Conservation (phyloP, 2,888 invertebrate species). For the Acleris laterana region DNA sequence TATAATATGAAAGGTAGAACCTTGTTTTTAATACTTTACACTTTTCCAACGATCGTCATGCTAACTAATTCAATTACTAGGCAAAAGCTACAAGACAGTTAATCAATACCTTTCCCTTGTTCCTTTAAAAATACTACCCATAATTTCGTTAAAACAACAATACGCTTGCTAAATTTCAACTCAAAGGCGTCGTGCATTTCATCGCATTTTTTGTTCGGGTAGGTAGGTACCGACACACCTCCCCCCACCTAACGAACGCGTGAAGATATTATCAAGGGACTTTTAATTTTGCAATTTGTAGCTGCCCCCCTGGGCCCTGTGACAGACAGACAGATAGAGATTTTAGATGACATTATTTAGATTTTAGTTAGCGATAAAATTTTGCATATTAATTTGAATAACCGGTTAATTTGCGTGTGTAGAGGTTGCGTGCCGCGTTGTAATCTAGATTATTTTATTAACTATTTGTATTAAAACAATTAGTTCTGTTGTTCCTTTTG, state of each 20-base stretch:
- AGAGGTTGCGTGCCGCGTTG: constrained; percentile 11
- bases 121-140: too few species aligned
- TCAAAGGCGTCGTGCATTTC: constrained; percentile 23
- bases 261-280: constrained; percentile 68
- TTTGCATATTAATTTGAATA: constrained; percentile 39
- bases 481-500: constrained; percentile 16
- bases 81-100: too few species aligned
- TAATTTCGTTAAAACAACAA: constrained; percentile 1
- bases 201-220: constrained; percentile 5
- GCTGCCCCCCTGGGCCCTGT: constrained; percentile 45
- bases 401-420: constrained; percentile 26
- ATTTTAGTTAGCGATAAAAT: constrained; percentile 64
- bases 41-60: too few species aligned
- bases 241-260: constrained; percentile 37
- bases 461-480: constrained; percentile 32
- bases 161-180: constrained; percentile 24
- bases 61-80: too few species aligned
- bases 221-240: constrained; percentile 29
- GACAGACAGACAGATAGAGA: constrained; percentile 57
- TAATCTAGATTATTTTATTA: constrained; percentile 18
- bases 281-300: constrained; percentile 81
- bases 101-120: too few species aligned
- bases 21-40: too few species aligned
- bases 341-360: constrained; percentile 59
- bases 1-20: too few species aligned